Conservation (phyloP, 30 jellyfish, hydroid and myxozoan species). For the Mastigias papua region DNA sequence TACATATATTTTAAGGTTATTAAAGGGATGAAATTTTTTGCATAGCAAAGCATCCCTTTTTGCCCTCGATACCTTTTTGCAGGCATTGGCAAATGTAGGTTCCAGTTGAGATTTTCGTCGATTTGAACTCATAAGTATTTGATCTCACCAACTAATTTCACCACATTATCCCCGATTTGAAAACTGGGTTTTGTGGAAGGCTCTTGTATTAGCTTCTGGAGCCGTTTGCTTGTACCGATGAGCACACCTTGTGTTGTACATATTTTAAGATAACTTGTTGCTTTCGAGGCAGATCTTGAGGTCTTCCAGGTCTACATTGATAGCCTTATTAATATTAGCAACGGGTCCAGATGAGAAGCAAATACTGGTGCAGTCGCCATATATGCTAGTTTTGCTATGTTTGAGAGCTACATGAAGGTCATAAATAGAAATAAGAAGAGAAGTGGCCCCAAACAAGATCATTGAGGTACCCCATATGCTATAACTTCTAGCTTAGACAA, state of each 20-base stretch:
- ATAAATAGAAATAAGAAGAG: not conserved
- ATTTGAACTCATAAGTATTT: not conserved
- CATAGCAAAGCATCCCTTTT: too few relatives aligned
- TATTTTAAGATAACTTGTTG: not conserved
- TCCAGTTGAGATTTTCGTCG: not conserved
- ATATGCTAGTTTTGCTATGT: not conserved
- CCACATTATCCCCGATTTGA: not conserved
- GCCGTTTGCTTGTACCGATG: not conserved
- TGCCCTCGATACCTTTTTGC: not conserved
- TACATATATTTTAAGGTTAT: too few relatives aligned
- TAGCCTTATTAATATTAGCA: not conserved
- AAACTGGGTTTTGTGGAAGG: not conserved
- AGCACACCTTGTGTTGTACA: not conserved
- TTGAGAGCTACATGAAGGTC: not conserved
- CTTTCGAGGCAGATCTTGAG: not conserved
- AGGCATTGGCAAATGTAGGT: not conserved
- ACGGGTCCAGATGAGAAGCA: not conserved
- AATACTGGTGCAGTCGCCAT: not conserved
- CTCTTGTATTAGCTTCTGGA: not conserved
- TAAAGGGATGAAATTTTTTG: too few relatives aligned
- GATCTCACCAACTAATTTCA: not conserved
- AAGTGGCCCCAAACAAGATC: not conserved
- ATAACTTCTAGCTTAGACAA: not conserved
- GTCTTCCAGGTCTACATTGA: not conserved
- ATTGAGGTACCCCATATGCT: not conserved